phyloP scores from a whole-genome alignment of 2,113 vertebrate species.

The Saguinus midas region DNA sequence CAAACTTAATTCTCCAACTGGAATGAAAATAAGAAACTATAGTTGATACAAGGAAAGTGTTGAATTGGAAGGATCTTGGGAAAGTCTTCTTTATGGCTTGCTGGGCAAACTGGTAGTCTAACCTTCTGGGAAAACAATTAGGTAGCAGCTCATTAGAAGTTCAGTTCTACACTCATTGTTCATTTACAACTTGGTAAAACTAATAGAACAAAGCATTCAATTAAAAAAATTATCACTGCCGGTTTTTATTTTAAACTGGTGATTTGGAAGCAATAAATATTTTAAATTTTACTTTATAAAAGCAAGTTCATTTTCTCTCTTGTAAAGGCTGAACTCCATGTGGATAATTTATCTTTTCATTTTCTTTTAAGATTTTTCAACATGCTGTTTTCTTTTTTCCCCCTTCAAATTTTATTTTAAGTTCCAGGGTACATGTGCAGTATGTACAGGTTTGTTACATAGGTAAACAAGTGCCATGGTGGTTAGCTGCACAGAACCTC shows the following conservation, averaged over 20 bases:
- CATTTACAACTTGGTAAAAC: background rate
- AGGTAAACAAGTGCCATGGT: no score
- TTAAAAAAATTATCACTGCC: background rate
- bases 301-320: background rate
- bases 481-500: no score
- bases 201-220: constrained; percentile 4
- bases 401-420: no score
- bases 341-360: background rate
- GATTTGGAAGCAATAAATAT: constrained; percentile 1
- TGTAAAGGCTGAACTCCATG: constrained; percentile 15
- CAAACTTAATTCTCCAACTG: constrained; percentile 59
- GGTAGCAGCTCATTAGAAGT: constrained; percentile 32
- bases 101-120: constrained; percentile 39
- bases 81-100: constrained; percentile 43
- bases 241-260: constrained; percentile 37
- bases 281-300: constrained; percentile 38
- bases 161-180: constrained; percentile 11
- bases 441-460: no score
- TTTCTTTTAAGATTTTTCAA: no score
- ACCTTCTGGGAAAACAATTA: constrained; percentile 61
- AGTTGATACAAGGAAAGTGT: constrained; percentile 61
- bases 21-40: constrained; percentile 65
- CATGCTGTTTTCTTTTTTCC: no score
- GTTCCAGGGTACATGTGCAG: no score
- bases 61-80: constrained; percentile 50